These are phyloP conservation scores for Fringilla coelebs DNA, from an alignment of 2,797 vertebrate genomes.

Conservation along the genomic window DNA sequence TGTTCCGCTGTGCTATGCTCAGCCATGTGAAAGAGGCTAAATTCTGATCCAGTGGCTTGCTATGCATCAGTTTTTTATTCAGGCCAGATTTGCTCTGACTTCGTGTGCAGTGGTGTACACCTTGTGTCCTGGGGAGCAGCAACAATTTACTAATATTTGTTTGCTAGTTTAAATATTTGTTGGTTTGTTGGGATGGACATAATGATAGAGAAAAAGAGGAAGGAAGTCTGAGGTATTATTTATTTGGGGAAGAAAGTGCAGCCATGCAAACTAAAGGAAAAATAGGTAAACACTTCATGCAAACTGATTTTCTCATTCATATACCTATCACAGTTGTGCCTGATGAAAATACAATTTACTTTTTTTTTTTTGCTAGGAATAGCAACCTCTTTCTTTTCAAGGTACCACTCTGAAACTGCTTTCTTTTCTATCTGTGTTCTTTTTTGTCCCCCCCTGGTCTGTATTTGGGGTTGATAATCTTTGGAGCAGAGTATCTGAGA, in stretches of 20 bases:
- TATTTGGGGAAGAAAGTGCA: background rate
- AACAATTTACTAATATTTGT: background rate
- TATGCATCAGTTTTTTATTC: background rate
- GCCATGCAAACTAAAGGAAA: background rate
- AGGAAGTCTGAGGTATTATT: background rate
- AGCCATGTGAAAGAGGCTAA: background rate
- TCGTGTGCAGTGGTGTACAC: background rate
- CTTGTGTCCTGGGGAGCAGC: background rate
- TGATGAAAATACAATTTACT: background rate
- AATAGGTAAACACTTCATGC: background rate
- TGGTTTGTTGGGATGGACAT: background rate
- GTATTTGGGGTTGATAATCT: background rate
- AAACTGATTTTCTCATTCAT: background rate
- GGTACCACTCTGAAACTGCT: background rate
- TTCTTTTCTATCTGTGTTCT: background rate
- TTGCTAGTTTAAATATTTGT: constrained; percentile 11
- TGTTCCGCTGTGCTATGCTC: background rate
- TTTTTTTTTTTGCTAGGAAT: background rate
- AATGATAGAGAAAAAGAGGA: background rate
- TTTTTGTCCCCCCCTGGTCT: accelerated
- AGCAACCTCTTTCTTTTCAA: background rate
- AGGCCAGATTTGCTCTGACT: background rate
- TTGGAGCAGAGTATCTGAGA: background rate
- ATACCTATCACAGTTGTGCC: background rate
- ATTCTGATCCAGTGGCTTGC: background rate